These are phyloP conservation scores for Selenia dentaria DNA, from an alignment of 2,888 invertebrate genomes.

Conservation along the genomic window DNA sequence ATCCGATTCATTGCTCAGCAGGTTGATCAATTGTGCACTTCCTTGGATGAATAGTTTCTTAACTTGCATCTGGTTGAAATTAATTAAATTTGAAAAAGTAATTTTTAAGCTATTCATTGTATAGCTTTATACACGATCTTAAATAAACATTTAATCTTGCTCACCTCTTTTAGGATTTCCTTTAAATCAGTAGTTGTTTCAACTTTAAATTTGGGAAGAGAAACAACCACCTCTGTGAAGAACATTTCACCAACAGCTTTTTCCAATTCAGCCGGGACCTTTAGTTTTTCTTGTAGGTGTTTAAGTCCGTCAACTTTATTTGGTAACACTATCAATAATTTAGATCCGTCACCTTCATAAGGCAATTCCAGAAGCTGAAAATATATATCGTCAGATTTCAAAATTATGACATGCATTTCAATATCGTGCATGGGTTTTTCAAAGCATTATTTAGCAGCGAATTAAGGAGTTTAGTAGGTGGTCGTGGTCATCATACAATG, in stretches of 20 bases:
- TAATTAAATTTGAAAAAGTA: neutral
- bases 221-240: conserved; percentile 83
- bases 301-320: conserved; percentile 86
- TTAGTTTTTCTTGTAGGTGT: conserved; percentile 85
- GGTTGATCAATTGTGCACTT: conserved; percentile 87
- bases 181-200: conserved; percentile 88
- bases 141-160: no score
- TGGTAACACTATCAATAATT: conserved; percentile 90
- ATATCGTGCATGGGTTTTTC: no score
- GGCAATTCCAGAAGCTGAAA: conserved; percentile 88
- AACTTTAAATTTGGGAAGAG: conserved; percentile 91
- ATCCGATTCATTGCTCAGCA: conserved; percentile 71
- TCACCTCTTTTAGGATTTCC: conserved; percentile 85
- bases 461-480: no score
- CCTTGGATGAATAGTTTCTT: conserved; percentile 54
- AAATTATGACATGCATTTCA: no score
- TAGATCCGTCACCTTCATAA: conserved; percentile 87
- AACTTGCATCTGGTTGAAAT: conserved; percentile 49
- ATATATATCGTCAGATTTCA: no score
- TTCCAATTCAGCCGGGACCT: conserved; percentile 59
- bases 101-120: no score
- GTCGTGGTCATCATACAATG: no score
- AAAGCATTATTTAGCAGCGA: no score
- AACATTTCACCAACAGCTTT: conserved; percentile 69
- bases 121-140: no score